phyloP scores from a whole-genome alignment of 2,888 invertebrate species.

The Chalcis sispes region DNA sequence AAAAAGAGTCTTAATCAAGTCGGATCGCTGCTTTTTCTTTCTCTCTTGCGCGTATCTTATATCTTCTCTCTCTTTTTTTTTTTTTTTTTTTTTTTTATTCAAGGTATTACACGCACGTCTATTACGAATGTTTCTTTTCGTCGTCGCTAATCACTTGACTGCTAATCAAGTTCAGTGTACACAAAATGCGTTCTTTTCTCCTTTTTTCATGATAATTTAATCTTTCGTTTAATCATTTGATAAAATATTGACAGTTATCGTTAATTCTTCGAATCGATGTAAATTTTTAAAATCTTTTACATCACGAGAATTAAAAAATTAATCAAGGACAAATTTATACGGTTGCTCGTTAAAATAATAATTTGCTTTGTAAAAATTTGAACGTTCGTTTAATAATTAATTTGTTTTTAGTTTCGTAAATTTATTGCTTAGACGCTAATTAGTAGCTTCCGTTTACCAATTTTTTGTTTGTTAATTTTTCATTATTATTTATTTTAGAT shows the following conservation, averaged over 20 bases:
- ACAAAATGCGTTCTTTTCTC: neutral
- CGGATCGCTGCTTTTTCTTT: constrained; percentile 35
- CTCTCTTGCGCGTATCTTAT: neutral
- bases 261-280: too few relatives aligned
- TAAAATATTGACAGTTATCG: constrained; percentile 17
- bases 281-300: too few relatives aligned
- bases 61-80: constrained; percentile 30
- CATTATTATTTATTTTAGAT: constrained; percentile 66
- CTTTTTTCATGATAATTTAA: constrained; percentile 43
- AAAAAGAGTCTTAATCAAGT: constrained; percentile 67
- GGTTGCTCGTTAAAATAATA: neutral
- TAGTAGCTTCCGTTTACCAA: neutral
- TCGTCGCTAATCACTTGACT: constrained; percentile 58
- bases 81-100: constrained; percentile 7
- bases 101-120: too few relatives aligned
- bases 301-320: neutral
- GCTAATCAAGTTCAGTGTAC: constrained; percentile 52
- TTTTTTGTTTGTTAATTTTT: constrained; percentile 41
- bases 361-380: too few relatives aligned
- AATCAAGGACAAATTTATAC: neutral
- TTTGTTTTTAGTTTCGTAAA: constrained; percentile 4
- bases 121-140: constrained; percentile 18
- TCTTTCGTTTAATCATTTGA: constrained; percentile 40
- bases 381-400: too few relatives aligned
- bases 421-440: constrained; percentile 27